Evolutionary conservation across 2,888 invertebrate species (phyloP), one percentile per base, ranked within the genome.

Genomic region (Therioaphis trifolii): DNA sequence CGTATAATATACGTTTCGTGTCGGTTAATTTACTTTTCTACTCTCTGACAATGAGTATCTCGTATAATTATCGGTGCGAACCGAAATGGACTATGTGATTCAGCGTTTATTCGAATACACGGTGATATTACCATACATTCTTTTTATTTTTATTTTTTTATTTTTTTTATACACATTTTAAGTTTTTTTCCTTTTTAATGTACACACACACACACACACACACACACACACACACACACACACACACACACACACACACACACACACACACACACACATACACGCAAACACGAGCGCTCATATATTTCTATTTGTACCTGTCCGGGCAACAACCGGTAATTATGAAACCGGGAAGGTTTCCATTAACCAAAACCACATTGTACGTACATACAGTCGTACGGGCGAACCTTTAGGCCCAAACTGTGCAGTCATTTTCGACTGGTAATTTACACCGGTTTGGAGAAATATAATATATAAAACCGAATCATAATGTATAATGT

Each of bases 61-160:
- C 35, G 11, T 80, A 35, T 35, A 52, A 79, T 76, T 66, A 74
- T 82, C 72, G 82, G 74, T 40, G 82, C 82, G 74, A 82, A 74
- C 82, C 82, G 49, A 82, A 82, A 82, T 74, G 74, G 82, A 82
- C 71, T 49, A 4, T 74, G 82, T 82, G 82, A 82, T 82, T 82
- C 82, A 82, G 82, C 82, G 63, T 74, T 82, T 82, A 82, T 82
- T 74, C 82, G 63, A 63, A 49, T 58, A 40, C 68, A 52, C 68
- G 1, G 14, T 12, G 43, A 55, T 79, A 71, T 72, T 80, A 80
- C 72, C 72, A 80, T 80, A 79, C 69, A 35, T 78, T 79, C 52
- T 79, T 27, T 52, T 69, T 27, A 43, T 66, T n/a, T 58, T 40
- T 18, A 40, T 75, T 35, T 58, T 40, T 58, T 7, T 49, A 2